Base-by-base conservation (phyloP, 2,888 invertebrate genomes). In the Athalia circularis region DNA sequence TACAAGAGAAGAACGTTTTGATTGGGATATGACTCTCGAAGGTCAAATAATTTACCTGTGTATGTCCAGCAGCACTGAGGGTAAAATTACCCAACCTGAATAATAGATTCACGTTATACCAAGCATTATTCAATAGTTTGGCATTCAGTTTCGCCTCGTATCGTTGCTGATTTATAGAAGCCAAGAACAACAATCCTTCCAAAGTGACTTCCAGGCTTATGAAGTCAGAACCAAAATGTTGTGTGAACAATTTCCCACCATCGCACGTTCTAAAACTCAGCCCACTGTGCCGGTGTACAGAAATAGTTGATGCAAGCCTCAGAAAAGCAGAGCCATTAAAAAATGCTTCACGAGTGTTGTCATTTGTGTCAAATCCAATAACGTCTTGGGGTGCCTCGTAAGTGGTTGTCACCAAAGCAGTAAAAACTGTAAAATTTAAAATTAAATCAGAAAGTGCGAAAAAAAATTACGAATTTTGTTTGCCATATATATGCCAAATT, bases 321-420 rank as follows among this genome's bases (percentile, higher is more conserved):
- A 96, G 92, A 89, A 94, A 95, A 29, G 96, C 94, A 85, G 95
- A 94, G 84, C 95, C 95, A 91, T 96, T 96, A 91, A 96, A 96
- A 90, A 95, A 96, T 65, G 95, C 96, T 91, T 96, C 96, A 78
- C 95, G 94, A 78, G 94, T 92, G 84, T 93, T 80, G 61, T 86
- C 86, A 68, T 83, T 84, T 75, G 82, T 79, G 78, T 81, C 65
- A 3, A 54, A 78, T 57, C 11, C 15, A 6, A 62, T 72, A 4
- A 43, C 15, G 29, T 78, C 78, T 64, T 78, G 78, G 43, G 78
- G 78, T 52, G 78, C 78, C 62, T 74, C 74, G 50, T n/a, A 64
- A 6, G 78, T 74, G 45, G 64, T 54, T 47, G 57, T 57, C 62
- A 72, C 50, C 54, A 78, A 65, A 54, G 74, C 68, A 74, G 65